Conservation (phyloP, 2,113 vertebrate species). For the Litocranius walleri region DNA sequence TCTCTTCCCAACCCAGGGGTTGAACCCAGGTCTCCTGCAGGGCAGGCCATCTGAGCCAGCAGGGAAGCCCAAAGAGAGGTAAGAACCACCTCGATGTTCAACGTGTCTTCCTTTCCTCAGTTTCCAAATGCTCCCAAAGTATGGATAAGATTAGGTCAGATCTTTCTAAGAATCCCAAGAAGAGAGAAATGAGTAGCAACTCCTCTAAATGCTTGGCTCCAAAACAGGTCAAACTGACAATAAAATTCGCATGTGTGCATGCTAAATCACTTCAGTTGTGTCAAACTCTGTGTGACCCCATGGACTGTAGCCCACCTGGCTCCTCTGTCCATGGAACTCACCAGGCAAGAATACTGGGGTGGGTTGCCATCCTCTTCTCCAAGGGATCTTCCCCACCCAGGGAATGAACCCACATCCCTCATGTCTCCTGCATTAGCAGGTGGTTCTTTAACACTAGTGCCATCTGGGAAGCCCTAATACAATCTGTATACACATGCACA, state of each 20-base stretch:
- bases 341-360: not conserved
- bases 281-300: not conserved
- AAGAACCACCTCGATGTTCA: not conserved
- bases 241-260: not conserved
- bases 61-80: not conserved
- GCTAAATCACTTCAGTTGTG: not conserved
- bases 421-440: not conserved
- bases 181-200: not conserved
- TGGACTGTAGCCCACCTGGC: not conserved
- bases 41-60: not conserved
- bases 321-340: not conserved
- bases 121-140: not conserved
- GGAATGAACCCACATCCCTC: not conserved
- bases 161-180: not conserved
- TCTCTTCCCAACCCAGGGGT: not conserved
- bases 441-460: not conserved
- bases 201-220: not conserved
- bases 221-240: not conserved
- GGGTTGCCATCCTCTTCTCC: not conserved
- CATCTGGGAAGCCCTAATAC: not conserved
- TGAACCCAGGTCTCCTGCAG: not conserved
- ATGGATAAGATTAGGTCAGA: not conserved
- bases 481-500: not conserved
- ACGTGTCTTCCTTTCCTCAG: not conserved
- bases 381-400: not conserved